phyloP scores from a whole-genome alignment of 2,888 invertebrate genomes.

The Lasioglossum figueresi region DNA sequence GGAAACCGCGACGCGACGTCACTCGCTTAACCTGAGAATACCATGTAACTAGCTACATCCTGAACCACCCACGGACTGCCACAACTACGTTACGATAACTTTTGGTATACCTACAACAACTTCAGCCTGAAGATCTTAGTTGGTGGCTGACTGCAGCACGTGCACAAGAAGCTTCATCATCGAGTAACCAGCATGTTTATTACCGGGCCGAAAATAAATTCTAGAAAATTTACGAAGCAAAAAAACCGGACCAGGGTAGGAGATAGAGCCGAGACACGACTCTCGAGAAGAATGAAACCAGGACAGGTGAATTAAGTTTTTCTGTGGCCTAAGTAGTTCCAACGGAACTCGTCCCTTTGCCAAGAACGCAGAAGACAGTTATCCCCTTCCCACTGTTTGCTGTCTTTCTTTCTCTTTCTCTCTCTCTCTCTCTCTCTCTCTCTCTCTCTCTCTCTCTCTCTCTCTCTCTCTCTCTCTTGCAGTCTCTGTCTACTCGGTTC shows the following conservation, averaged over 20 bases:
- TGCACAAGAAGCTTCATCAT: conserved; percentile 11
- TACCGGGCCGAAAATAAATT: neutral
- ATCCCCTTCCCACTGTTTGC: neutral
- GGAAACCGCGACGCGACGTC: neutral
- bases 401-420: neutral
- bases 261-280: neutral
- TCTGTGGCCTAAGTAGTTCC: neutral
- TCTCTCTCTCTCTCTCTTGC: neutral
- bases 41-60: neutral
- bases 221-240: neutral
- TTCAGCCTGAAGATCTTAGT: neutral
- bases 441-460: neutral
- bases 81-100: conserved; percentile 5
- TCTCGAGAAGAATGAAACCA: neutral
- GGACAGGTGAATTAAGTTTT: conserved; percentile 16
- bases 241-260: neutral
- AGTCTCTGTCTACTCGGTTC: neutral
- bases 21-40: neutral
- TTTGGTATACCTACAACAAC: conserved; percentile 4
- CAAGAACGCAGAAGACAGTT: conserved; percentile 30
- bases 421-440: neutral
- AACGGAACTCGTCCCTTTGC: neutral
- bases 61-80: neutral
- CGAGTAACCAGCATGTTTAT: neutral
- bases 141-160: neutral